Conservation (phyloP, 2,113 vertebrate species). For the Pithys albifrons region DNA sequence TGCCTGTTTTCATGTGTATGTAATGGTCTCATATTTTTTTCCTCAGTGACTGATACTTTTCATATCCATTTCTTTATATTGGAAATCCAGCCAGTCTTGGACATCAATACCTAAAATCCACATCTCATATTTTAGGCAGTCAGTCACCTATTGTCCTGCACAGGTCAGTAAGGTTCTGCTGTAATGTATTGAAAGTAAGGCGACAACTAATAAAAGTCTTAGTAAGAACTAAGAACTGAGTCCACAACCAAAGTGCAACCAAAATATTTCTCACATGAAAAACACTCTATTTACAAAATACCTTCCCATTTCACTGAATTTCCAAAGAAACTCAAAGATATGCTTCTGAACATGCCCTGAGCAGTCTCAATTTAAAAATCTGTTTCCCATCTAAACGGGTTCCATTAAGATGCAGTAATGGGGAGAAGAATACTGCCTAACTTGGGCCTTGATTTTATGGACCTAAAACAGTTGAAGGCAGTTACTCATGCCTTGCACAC, state of each 20-base stretch:
- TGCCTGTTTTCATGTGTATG: not conserved
- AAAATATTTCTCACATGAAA: not conserved
- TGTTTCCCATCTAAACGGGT: not conserved
- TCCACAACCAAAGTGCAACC: not conserved
- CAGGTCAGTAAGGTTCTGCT: not conserved
- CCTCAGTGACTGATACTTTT: not conserved
- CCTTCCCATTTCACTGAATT: not conserved
- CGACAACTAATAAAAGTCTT: not conserved
- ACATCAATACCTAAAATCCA: not conserved
- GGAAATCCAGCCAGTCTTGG: not conserved
- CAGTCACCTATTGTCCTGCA: not conserved
- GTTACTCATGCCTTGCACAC: not conserved
- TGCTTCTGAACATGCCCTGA: not conserved
- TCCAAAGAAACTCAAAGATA: not conserved
- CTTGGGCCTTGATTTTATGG: not conserved
- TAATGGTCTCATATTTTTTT: not conserved
- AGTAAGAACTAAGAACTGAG: accelerated
- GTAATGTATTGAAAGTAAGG: not conserved
- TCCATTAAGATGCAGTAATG: not conserved
- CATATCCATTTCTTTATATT: not conserved
- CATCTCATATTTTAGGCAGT: not conserved
- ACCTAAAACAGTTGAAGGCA: not conserved
- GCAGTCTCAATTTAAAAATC: not conserved
- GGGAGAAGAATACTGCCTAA: not conserved
- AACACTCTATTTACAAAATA: not conserved